Conservation (phyloP, 2,113 vertebrate species). For the Pithys albifrons region DNA sequence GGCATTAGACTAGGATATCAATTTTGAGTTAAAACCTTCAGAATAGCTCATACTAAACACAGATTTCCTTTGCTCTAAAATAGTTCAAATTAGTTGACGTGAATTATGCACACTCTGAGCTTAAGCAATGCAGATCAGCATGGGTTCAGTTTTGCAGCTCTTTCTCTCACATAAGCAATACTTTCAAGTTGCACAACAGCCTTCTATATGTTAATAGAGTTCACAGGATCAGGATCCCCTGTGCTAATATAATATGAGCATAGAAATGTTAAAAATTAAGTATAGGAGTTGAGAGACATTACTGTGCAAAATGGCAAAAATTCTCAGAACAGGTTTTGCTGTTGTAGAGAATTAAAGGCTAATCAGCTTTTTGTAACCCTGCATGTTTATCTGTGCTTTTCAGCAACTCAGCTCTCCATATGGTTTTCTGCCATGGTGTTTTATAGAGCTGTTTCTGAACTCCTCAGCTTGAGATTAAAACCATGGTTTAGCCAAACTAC, state of each 20-base stretch:
- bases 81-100: not conserved
- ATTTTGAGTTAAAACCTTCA: not conserved
- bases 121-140: not conserved
- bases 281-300: not conserved
- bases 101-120: not conserved
- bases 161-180: not conserved
- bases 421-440: not conserved
- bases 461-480: slow-evolving; percentile 18
- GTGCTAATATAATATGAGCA: not conserved
- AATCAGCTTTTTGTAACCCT: not conserved
- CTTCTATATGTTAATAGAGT: not conserved
- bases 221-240: not conserved
- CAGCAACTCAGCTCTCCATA: not conserved
- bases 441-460: not conserved
- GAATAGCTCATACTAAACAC: not conserved
- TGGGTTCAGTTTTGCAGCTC: not conserved
- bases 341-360: not conserved
- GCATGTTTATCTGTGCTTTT: not conserved
- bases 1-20: not conserved
- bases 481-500: not conserved
- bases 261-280: not conserved
- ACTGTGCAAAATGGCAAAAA: not conserved
- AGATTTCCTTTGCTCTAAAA: not conserved
- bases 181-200: not conserved
- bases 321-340: not conserved